Evolutionary conservation across 2,113 vertebrate genomes (phyloP).

Genomic region (Speoplatyrhinus poulsoni): DNA sequence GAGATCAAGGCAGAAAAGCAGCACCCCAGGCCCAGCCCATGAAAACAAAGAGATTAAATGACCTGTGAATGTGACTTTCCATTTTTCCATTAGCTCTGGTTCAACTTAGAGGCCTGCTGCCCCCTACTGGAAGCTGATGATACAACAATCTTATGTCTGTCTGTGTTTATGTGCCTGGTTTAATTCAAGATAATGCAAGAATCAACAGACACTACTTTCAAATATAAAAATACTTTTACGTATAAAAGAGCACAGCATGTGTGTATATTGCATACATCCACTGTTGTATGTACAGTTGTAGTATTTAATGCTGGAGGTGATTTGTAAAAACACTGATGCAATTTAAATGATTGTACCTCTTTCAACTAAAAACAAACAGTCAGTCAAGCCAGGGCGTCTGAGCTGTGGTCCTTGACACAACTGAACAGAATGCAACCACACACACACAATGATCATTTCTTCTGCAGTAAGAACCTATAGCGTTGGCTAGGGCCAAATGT

Average conservation of each 20-base stretch:
- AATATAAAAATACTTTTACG: not conserved
- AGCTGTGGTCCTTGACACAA: slow-evolving; percentile 22
- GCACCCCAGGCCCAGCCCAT: slow-evolving; percentile 66
- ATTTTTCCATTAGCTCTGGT: slow-evolving; percentile 34
- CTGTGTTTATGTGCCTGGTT: not conserved
- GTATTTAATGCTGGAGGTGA: not conserved
- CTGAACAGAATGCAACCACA: slow-evolving; percentile 36
- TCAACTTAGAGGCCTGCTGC: slow-evolving; percentile 66
- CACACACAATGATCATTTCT: not conserved
- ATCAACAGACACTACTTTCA: not conserved
- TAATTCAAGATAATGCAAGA: not conserved
- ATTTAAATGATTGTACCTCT: not conserved
- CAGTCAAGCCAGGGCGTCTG: not conserved
- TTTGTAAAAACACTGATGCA: not conserved
- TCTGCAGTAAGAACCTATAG: slow-evolving; percentile 44
- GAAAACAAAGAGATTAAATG: slow-evolving; percentile 75
- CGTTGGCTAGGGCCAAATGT: slow-evolving; percentile 63
- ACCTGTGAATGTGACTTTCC: slow-evolving; percentile 76
- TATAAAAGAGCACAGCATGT: too few relatives aligned
- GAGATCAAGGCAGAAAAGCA: slow-evolving; percentile 38
- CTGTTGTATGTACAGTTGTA: not conserved
- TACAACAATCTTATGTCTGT: slow-evolving; percentile 3
- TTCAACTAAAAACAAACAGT: slow-evolving; percentile 4
- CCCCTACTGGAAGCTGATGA: slow-evolving; percentile 61
- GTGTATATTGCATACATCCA: too few relatives aligned